Evolutionary conservation across 2,888 invertebrate genomes (phyloP), one percentile per base, ranked within the genome.

Genomic region (Pristionchus fissidentatus): DNA sequence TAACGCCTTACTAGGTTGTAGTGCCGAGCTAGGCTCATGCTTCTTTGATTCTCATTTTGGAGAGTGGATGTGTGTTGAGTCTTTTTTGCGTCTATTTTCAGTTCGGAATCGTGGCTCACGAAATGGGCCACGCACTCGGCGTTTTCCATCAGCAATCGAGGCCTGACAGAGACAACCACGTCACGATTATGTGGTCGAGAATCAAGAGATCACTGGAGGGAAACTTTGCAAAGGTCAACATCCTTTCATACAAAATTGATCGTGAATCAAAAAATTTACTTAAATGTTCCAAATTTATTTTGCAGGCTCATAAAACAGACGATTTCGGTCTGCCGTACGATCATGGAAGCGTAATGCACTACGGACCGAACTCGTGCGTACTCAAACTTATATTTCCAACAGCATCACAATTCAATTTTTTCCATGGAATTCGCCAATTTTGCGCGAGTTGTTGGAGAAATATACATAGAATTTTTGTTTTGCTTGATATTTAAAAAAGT

Each of bases 141-240:
- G 35, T 83, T 0, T 73, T 70, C 55, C 83, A 83, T 60, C 62
- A 83, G 29, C 83, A 83, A 46, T 83, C 83, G 15, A 29, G 83
- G 26, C 57, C 52, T 2, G 83, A 83, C 38, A 32, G 83, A 38
- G 83, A 83, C 83, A 29, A 52, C 4, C 46, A 70, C 55, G 73
- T 83, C 1, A 8, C 52, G 15, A 38, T 83, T 32, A 49, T 70
- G 35, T 35, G 32, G 52, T 57, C 32, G 26, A 46, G 73, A 49
- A 83, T 83, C 52, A 46, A 10, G 49, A 49, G 29, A 3, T 46
- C 32, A 10, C 7, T 52, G 32, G 38, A 41, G 22, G 38, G 55
- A n/a, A 66, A 83, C 52, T 83, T 83, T 26, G 66, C 62, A 4
- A 81, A 62, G 66, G 81, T 81, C 41, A 19, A 38, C 13, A 3